Base-by-base conservation (phyloP, 2,797 vertebrate species). In the Anguilla anguilla region DNA sequence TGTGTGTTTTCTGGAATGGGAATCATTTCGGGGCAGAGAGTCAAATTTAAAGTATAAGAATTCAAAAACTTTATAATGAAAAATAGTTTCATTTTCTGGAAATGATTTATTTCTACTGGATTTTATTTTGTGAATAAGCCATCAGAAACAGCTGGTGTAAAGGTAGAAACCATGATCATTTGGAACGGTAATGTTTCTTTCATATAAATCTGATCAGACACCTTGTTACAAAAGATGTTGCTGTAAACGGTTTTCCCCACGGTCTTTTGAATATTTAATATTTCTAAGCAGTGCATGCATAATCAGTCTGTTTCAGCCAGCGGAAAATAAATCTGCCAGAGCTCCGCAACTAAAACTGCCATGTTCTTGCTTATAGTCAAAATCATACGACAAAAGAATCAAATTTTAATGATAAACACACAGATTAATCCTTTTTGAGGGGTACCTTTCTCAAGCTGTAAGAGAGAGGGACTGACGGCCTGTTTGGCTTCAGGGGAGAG, bases 401-500 rank as follows among this genome's bases (percentile, higher is more conserved):
- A 17, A 17, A 74, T 13, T 35, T 35, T 3, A 39, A 74, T 35
- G 72, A 74, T 22, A 74, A 31, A 74, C 35, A 39, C 72, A 74
- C 22, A 19, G 39, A 46, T 46, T 43, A 2, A 81, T 15, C 35
- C 19, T 22, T 81, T 25, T 22, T 17, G 59, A 28, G 59, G 7
- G 49, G 51, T 6, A 9, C 31, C 15, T 74, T 74, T 74, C 72
- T 74, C 72, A 39, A 74, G 72, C 35, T 74, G 83, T 57, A 84
- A 31, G 67, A 55, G 49, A 6, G 35, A 51, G n/a, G 53, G 17
- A 35, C 83, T n/a, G 67, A 25, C 11, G 6, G 15, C 53, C 31
- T 28, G 35, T 85, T 49, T 61, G 53, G 83, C 87, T 69, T 46
- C 46, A 61, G 83, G 87, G 83, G 6, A 46, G 82, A 88, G 51